phyloP scores from a whole-genome alignment of 2,113 vertebrate genomes.

The Phalacrocorax carbo region DNA sequence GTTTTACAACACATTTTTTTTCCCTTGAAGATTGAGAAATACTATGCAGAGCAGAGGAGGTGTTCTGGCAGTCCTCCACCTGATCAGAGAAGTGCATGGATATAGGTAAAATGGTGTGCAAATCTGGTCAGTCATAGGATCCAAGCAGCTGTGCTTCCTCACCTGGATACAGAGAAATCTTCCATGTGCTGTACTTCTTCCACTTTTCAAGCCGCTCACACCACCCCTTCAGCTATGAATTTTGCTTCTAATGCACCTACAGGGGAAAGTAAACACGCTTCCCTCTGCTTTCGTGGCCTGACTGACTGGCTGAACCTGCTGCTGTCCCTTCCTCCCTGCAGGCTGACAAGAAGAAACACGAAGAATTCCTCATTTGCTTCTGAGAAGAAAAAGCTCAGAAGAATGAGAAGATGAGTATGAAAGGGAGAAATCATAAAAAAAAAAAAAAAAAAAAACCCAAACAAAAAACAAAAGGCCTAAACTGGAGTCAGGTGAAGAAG shows the following conservation, averaged over 20 bases:
- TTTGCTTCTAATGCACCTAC: neutral
- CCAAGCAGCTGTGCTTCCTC: neutral
- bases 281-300: neutral
- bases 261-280: neutral
- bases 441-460: neutral
- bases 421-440: neutral
- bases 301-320: neutral
- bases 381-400: neutral
- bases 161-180: neutral
- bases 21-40: neutral
- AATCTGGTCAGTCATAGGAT: neutral
- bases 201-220: neutral
- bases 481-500: neutral
- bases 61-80: neutral
- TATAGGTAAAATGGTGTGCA: accelerated
- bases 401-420: neutral
- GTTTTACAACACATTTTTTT: neutral
- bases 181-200: accelerated
- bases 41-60: accelerated
- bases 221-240: neutral
- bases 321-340: neutral
- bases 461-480: neutral
- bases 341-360: slow-evolving; percentile 4
- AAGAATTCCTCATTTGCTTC: neutral
- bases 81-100: neutral